Percentiles rank a stretch among this genome's conserved stretches.
Evolutionary conservation across 2,113 vertebrate genomes (phyloP).

Genomic region (Tamias sibiricus): DNA sequence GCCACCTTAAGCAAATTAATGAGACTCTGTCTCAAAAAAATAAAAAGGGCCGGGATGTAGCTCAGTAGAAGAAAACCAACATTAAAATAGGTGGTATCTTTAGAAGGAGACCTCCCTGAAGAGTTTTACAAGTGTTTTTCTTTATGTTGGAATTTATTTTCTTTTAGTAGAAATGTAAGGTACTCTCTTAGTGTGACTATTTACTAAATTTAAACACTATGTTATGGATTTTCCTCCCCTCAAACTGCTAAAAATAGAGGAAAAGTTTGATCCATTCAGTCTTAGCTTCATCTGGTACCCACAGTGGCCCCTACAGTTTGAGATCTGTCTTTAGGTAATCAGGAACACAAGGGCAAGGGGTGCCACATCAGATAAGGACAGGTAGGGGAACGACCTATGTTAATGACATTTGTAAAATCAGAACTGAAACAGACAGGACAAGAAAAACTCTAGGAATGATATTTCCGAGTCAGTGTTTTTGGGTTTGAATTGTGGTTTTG

Average conservation of each 20-base stretch:
- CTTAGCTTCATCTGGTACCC: not conserved
- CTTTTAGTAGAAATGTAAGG: not conserved
- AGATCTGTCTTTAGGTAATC: not conserved
- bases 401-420: not conserved
- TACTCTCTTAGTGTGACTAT: not conserved
- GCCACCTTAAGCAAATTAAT: not conserved
- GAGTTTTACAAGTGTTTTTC: not conserved
- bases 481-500: not conserved
- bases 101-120: not conserved
- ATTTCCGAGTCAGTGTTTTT: not conserved
- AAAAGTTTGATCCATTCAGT: not conserved
- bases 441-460: constrained; percentile 35
- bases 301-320: not conserved
- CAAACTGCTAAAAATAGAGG: not conserved
- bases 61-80: not conserved
- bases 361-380: not conserved
- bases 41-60: not conserved
- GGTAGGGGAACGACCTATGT: not conserved
- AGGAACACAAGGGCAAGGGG: not conserved
- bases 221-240: not conserved
- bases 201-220: not conserved
- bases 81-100: not conserved
- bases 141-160: constrained; percentile 3
- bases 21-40: not conserved
- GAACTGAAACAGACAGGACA: not conserved